These are phyloP conservation scores for Varanus salvator DNA, from an alignment of 2,113 vertebrate genomes.

Conservation along the genomic window DNA sequence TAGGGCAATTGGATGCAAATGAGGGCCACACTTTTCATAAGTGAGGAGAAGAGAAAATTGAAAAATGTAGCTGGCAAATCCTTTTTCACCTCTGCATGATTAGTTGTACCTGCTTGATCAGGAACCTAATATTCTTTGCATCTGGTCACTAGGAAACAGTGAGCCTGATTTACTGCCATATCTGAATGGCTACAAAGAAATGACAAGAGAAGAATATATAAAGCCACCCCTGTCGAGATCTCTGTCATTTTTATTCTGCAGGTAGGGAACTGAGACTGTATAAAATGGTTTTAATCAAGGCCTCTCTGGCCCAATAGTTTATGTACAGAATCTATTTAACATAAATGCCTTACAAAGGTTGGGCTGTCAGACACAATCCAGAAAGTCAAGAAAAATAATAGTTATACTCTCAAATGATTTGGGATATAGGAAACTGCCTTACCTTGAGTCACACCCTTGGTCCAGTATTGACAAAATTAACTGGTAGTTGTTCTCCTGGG, in stretches of 20 bases:
- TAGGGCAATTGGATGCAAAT: background rate
- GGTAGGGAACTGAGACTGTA: background rate
- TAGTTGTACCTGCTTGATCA: background rate
- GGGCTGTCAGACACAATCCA: background rate
- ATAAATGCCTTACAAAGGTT: background rate
- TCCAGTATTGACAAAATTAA: too few species aligned
- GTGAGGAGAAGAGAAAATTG: background rate
- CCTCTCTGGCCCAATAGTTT: constrained; percentile 4
- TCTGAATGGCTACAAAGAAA: background rate
- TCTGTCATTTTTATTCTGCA: constrained; percentile 3
- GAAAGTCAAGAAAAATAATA: background rate
- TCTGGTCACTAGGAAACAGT: background rate
- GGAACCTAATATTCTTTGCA: background rate
- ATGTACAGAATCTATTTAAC: background rate
- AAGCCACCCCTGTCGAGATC: background rate
- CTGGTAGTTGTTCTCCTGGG: too few species aligned
- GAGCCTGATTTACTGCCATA: background rate
- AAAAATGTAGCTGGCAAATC: background rate
- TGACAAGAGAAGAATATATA: background rate
- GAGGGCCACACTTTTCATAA: background rate
- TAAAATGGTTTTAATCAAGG: constrained; percentile 14
- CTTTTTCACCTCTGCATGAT: background rate
- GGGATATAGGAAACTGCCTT: background rate
- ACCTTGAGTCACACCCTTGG: too few species aligned
- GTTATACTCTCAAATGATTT: background rate